Evolutionary conservation across 2,888 invertebrate species (phyloP).

Genomic region (Lydus trimaculatus): DNA sequence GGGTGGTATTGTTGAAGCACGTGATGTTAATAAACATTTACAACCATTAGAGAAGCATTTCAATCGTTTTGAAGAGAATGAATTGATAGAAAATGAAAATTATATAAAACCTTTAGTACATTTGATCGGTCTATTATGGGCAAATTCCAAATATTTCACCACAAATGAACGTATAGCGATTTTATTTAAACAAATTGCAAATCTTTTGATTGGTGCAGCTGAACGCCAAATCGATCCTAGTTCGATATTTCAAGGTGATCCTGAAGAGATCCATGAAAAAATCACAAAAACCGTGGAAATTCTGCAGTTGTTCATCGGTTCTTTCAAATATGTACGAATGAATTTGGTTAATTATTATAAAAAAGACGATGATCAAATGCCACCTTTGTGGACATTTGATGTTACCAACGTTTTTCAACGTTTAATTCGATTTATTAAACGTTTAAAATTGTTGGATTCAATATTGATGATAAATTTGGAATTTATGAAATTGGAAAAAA

Average conservation of each 20-base stretch:
- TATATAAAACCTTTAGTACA: slow-evolving; percentile 77
- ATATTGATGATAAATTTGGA: slow-evolving; percentile 81
- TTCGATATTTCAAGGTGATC: slow-evolving; percentile 86
- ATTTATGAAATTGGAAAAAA: slow-evolving; percentile 86
- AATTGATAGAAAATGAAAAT: slow-evolving; percentile 69
- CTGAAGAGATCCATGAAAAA: slow-evolving; percentile 55
- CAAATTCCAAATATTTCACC: slow-evolving; percentile 68
- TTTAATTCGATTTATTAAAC: slow-evolving; percentile 68
- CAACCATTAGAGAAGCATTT: slow-evolving; percentile 76
- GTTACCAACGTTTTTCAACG: slow-evolving; percentile 74
- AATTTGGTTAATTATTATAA: slow-evolving; percentile 55
- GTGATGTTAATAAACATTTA: slow-evolving; percentile 82
- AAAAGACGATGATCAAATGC: slow-evolving; percentile 57
- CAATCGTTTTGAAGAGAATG: slow-evolving; percentile 73
- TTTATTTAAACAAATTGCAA: slow-evolving; percentile 80
- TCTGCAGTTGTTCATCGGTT: slow-evolving; percentile 48
- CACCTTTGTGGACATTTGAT: slow-evolving; percentile 79
- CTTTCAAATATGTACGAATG: slow-evolving; percentile 63
- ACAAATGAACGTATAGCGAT: slow-evolving; percentile 68
- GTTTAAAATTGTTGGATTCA: slow-evolving; percentile 70
- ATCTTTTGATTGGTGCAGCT: slow-evolving; percentile 80
- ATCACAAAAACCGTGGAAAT: slow-evolving; percentile 47
- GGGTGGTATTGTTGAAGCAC: slow-evolving; percentile 80
- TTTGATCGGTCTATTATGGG: slow-evolving; percentile 84
- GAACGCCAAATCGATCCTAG: slow-evolving; percentile 77